Evolutionary conservation across 2,113 vertebrate species (phyloP), one percentile per base, ranked within the genome.

Genomic region (Eonycteris spelaea): DNA sequence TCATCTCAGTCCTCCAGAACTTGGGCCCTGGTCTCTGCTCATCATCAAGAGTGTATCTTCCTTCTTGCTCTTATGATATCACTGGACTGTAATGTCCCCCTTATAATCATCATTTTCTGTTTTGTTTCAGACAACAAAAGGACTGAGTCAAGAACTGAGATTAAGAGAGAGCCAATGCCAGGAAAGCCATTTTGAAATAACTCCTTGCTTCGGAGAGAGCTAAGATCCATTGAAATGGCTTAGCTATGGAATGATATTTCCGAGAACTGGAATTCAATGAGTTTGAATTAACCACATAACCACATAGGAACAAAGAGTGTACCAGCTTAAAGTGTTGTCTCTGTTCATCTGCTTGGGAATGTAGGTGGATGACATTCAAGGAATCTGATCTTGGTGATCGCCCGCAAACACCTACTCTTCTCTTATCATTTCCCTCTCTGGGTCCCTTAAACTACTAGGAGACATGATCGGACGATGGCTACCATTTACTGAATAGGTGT

Each of bases 41-140:
- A 38, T 38, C 48, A 55, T 33, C 38, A 28, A 9, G 19, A 24
- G 35, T 0, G 16, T 18, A 35, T 59, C 80, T 79, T 40, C 75
- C 57, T 75, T 74, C 73, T 43, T 68, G 28, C 30, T 70, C 45
- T 35, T 18, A 40, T 61, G 91, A 67, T n/a, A 35, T 5, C 2
- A 10, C 1, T 13, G 33, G 67, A 30, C 26, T 71, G 2, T 38
- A 38, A 80, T 21, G 55, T 40, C 35, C 33, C 40, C 40, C 51
- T 67, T 33, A 19, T 30, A 22, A 24, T 33, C 48, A 30, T 71
- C 71, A 43, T 48, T 87, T 92, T 65, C 71, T 74, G 6, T 85
- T 87, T 94, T 35, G 55, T 57, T 70, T 90, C 94, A 83, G 59
- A 86, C 55, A 85, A 59, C 43, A 94, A 90, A 96, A 77, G 71